These are phyloP conservation scores for Batillaria attramentaria DNA, from an alignment of 1,140 invertebrate genomes.

Conservation along the genomic window DNA sequence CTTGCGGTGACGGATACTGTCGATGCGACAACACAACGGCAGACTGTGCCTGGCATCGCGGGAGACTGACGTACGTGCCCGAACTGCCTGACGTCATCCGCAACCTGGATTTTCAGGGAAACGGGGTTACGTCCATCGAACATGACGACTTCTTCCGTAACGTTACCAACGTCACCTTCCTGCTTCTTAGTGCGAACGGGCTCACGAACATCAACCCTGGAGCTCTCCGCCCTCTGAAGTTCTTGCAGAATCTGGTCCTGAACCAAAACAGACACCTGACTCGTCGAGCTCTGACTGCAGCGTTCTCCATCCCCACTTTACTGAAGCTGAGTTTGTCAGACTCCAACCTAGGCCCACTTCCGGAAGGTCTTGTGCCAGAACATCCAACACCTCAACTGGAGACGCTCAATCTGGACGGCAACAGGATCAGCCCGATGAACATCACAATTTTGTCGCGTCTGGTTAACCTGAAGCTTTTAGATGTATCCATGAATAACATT, in stretches of 20 bases:
- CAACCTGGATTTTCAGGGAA: neutral
- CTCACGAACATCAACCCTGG: neutral
- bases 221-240: neutral
- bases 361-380: neutral
- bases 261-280: neutral
- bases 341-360: neutral
- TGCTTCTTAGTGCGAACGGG: neutral
- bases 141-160: constrained; percentile 9
- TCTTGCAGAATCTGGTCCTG: neutral
- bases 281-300: neutral
- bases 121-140: neutral
- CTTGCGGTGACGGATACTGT: neutral
- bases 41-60: neutral
- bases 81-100: neutral
- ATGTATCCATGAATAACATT: neutral
- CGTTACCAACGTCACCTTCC: neutral
- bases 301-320: constrained; percentile 2
- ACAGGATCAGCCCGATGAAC: neutral
- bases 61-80: neutral
- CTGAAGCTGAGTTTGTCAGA: neutral
- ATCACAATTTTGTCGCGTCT: neutral
- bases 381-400: neutral
- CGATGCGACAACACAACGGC: neutral
- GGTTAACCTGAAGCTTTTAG: neutral
- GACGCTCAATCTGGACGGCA: neutral